Evolutionary conservation across 1,140 invertebrate genomes (phyloP).

Genomic region (Rhagoletis zephyria): DNA sequence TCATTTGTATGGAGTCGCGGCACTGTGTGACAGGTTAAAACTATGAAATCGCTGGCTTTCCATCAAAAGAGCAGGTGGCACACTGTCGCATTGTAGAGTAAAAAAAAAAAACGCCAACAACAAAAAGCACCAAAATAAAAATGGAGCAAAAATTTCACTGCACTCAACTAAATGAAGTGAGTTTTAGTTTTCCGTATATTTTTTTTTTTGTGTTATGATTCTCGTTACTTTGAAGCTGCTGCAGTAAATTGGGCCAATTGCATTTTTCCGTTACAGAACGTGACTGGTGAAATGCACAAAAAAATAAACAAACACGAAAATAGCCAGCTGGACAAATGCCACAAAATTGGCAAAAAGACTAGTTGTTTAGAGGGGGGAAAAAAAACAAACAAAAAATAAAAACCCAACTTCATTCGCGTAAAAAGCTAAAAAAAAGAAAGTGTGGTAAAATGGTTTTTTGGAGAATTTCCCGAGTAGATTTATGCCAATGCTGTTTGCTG

Average conservation of each 20-base stretch:
- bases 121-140: neutral
- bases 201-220: neutral
- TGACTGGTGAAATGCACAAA: slow-evolving; percentile 2
- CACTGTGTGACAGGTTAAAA: neutral
- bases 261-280: neutral
- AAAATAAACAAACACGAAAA: neutral
- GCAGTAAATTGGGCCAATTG: slow-evolving; percentile 24
- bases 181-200: neutral
- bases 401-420: neutral
- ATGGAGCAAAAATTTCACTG: slow-evolving; percentile 16
- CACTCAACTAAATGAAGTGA: slow-evolving; percentile 40
- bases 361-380: neutral
- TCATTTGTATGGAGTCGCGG: no score
- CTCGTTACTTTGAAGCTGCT: slow-evolving; percentile 14
- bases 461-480: neutral
- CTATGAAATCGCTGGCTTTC: neutral
- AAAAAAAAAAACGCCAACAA: neutral
- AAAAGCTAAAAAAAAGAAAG: neutral
- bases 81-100: neutral
- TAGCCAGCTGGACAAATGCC: neutral
- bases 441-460: neutral
- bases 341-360: neutral
- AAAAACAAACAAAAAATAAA: neutral
- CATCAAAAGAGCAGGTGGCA: slow-evolving; percentile 35
- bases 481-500: no score